Evolutionary conservation across 2,888 invertebrate species (phyloP).

Genomic region (Microplitis deprimator): DNA sequence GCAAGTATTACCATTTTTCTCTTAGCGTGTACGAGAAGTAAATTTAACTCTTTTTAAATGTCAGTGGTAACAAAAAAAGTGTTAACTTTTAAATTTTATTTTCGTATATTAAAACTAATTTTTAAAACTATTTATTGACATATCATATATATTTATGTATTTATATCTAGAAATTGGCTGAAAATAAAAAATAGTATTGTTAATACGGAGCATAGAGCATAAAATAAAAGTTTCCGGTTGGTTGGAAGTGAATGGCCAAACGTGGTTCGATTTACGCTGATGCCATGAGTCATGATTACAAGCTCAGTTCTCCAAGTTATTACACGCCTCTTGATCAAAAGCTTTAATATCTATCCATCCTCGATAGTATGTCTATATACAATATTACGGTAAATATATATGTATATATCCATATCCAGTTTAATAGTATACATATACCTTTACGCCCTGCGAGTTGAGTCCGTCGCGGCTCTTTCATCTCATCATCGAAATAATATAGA

Average conservation of each 20-base stretch:
- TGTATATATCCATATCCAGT: background rate
- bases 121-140: no score
- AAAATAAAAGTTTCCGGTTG: background rate
- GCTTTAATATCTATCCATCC: slow-evolving; percentile 53
- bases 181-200: background rate
- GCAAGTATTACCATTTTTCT: no score
- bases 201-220: background rate
- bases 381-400: background rate
- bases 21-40: no score
- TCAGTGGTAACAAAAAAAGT: no score
- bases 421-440: no score
- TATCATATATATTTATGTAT: no score
- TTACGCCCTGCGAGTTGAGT: no score
- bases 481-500: no score
- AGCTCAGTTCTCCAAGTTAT: slow-evolving; percentile 58
- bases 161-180: background rate
- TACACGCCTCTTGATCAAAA: slow-evolving; percentile 60
- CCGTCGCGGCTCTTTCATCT: no score
- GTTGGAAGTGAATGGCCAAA: background rate
- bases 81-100: no score
- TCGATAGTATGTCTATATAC: background rate
- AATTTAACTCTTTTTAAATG: no score
- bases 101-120: no score
- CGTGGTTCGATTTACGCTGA: slow-evolving; percentile 54
- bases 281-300: slow-evolving; percentile 52